phyloP scores from a whole-genome alignment of 1,140 invertebrate species.

The Chionoecetes opilio region DNA sequence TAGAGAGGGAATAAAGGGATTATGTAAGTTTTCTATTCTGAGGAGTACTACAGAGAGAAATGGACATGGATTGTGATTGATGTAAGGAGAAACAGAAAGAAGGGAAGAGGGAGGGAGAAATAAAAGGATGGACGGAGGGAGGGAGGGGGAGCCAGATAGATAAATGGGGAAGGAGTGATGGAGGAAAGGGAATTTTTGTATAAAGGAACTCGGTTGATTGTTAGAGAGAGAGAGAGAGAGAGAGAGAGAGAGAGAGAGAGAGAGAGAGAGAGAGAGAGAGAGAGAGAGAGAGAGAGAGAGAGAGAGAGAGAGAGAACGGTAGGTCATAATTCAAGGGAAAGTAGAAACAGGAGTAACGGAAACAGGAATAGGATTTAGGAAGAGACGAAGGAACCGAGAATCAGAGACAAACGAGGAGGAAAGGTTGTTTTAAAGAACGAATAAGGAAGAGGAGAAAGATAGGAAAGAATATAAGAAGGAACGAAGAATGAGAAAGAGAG shows the following conservation, averaged over 20 bases:
- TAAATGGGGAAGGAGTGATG: neutral
- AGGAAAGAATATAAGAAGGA: neutral
- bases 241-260: conserved; percentile 58
- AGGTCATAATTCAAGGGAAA: neutral
- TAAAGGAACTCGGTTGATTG: neutral
- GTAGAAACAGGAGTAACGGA: neutral
- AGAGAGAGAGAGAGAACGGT: neutral
- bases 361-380: neutral
- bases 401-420: neutral
- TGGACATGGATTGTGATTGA: no score
- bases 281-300: conserved; percentile 44
- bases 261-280: conserved; percentile 55
- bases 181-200: neutral
- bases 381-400: neutral
- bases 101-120: no score
- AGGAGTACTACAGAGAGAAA: no score
- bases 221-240: conserved; percentile 47
- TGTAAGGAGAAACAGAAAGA: no score
- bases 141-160: neutral
- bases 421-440: neutral
- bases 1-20: no score
- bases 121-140: neutral
- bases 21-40: no score
- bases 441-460: neutral
- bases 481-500: conserved; percentile 5